Base-by-base conservation (phyloP, 2,888 invertebrate species). In the Hylaea fasciaria region DNA sequence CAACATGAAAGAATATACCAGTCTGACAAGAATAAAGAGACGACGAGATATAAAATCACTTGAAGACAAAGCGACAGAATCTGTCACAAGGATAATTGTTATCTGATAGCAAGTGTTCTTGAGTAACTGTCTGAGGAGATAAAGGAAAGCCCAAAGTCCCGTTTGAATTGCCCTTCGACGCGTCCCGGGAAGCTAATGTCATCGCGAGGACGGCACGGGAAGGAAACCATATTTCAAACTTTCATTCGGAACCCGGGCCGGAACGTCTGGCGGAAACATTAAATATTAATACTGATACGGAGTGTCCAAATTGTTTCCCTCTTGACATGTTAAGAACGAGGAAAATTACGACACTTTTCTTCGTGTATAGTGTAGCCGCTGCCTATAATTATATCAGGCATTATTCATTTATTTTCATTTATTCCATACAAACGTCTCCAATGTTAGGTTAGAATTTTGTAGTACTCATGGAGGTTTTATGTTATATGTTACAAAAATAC, bases 211-310 rank as follows among this genome's bases (percentile, higher is more conserved):
- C 40, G 53, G 12, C 41, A 29, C 47, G 29, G 71, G 69, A 64
- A 78, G 79, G 79, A 77, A 70, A 55, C 72, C 46, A 67, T 62
- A 68, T 56, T 63, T 67, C 65, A 68, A 76, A 73, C 65, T 72
- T 74, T 65, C 66, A 67, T 52, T 22, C 28, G 40, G 44, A 44
- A 48, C 56, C 48, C 51, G 43, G 43, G 32, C 41, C 53, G 49
- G 47, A 35, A 44, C 44, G 29, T 51, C 40, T 45, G 28, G 53
- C 11, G 47, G 52, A 41, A 57, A 54, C 54, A 54, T 54, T 55
- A 62, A 57, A 54, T 55, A 57, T 62, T 57, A 55, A 63, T 55
- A 58, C 52, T 63, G 37, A 58, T 48, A 48, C 51, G 45, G 40
- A 48, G 52, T 59, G 50, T 35, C 61, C 48, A 48, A 62, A 53